Percentiles rank a stretch among this genome's conserved stretches.
Conservation (phyloP, 2,113 vertebrate species). For the Miniopterus natalensis region DNA sequence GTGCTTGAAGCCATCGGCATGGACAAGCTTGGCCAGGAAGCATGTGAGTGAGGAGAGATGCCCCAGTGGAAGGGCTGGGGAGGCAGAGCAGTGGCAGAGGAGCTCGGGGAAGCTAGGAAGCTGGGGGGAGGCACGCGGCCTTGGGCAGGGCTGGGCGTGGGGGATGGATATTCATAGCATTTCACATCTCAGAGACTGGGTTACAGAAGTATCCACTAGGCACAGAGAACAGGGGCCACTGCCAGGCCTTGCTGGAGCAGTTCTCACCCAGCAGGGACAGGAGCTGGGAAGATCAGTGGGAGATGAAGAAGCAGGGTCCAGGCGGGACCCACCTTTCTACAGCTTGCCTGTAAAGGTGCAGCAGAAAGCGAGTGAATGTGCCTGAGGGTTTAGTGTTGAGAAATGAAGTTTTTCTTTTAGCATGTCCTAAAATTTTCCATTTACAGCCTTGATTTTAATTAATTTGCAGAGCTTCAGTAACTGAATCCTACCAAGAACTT, state of each 20-base stretch:
- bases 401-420: neutral
- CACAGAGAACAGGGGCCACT: neutral
- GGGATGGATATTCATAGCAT: neutral
- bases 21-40: neutral
- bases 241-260: neutral
- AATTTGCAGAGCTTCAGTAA: neutral
- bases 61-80: no score
- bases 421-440: neutral
- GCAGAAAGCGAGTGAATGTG: neutral
- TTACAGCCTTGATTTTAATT: neutral
- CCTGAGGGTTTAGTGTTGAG: neutral
- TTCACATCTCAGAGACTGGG: neutral
- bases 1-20: neutral
- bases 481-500: neutral
- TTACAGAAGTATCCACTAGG: neutral
- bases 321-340: no score
- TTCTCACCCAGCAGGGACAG: neutral
- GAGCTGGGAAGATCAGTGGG: neutral
- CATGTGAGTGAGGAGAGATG: neutral
- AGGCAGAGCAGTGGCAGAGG: neutral
- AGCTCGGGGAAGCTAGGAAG: neutral
- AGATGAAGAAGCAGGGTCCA: neutral
- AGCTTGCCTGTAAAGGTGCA: neutral
- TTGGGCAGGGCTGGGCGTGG: neutral
- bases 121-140: neutral